Conservation (phyloP, 2,888 invertebrate genomes). For the Aphrophora alni region DNA sequence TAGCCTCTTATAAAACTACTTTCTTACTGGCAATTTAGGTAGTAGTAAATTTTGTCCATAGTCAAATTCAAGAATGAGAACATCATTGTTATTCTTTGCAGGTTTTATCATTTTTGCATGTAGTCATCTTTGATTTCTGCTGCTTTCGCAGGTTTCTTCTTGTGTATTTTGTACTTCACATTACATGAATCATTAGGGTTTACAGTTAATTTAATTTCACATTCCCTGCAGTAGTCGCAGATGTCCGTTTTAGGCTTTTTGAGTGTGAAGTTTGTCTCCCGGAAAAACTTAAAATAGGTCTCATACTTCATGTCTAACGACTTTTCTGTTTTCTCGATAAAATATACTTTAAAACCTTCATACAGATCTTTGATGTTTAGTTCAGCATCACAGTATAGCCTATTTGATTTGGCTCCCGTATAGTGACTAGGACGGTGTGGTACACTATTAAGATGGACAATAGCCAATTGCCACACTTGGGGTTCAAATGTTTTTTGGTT, state of each 20-base stretch:
- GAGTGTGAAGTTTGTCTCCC: slow-evolving; percentile 36
- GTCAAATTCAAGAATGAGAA: no score
- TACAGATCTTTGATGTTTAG: slow-evolving; percentile 21
- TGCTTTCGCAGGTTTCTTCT: not conserved
- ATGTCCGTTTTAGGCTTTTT: slow-evolving; percentile 42
- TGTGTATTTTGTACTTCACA: no score
- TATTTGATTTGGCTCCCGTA: not conserved
- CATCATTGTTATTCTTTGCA: no score
- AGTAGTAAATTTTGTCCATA: slow-evolving; percentile 31
- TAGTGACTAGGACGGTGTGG: slow-evolving; percentile 31
- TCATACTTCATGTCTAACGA: slow-evolving; percentile 35
- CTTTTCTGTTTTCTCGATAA: slow-evolving; percentile 20
- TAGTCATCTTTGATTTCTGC: no score
- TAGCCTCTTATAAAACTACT: no score
- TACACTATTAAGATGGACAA: slow-evolving; percentile 18
- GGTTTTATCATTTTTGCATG: not conserved
- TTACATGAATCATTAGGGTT: no score
- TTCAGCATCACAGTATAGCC: slow-evolving; percentile 28
- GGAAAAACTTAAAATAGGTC: slow-evolving; percentile 42
- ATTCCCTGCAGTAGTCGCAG: slow-evolving; percentile 43
- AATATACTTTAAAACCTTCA: slow-evolving; percentile 20
- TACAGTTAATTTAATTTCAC: no score
- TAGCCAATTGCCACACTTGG: slow-evolving; percentile 18
- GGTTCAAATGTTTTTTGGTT: slow-evolving; percentile 28
- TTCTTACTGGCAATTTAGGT: no score